Base-by-base conservation (phyloP, 2,888 invertebrate species). In the Drosophila phalerata region DNA sequence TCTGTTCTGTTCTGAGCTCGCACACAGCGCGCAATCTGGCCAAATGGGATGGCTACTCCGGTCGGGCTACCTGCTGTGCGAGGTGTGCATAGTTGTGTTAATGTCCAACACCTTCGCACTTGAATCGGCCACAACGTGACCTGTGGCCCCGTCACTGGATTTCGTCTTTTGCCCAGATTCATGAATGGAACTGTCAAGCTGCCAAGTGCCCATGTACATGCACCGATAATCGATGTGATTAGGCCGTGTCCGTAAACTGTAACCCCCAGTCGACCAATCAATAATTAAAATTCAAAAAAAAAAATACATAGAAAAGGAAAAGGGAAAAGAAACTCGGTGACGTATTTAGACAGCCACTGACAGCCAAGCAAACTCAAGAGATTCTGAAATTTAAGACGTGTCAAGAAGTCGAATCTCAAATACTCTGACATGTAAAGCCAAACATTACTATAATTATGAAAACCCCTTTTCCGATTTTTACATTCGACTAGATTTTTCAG, bases 151-250 rank as follows among this genome's bases (percentile, higher is more conserved):
- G 63, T 22, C 49, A 43, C 72, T 73, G 86, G 84, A 86, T 84
- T 84, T 79, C 52, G 51, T 57, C 56, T 40, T 53, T 22, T 40
- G 42, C 37, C 47, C 15, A 22, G 42, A 58, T 43, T 66, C 68
- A 64, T 82, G 72, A 81, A 79, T 83, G 85, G 77, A 53, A 56
- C 60, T 62, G 71, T 65, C 66, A 63, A 74, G 57, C 61, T 67
- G 77, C 68, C 73, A 82, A 80, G 76, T 68, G 69, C 74, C 76
- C 47, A 65, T 81, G 78, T 81, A 77, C 76, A 71, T 76, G 68
- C 61, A 64, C 73, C 75, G 77, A 74, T 88, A 89, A 88, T 85
- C 88, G 88, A 88, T 88, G 89, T 77, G 85, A 88, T 89, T 88
- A 89, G 76, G 78, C 76, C 86, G 88, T 88, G 88, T 78, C 77